A percentile compares a stretch with the other conserved stretches of the same genome.
These are phyloP conservation scores for Ageneiosus marmoratus DNA, from an alignment of 2,113 vertebrate species.

Conservation along the genomic window DNA sequence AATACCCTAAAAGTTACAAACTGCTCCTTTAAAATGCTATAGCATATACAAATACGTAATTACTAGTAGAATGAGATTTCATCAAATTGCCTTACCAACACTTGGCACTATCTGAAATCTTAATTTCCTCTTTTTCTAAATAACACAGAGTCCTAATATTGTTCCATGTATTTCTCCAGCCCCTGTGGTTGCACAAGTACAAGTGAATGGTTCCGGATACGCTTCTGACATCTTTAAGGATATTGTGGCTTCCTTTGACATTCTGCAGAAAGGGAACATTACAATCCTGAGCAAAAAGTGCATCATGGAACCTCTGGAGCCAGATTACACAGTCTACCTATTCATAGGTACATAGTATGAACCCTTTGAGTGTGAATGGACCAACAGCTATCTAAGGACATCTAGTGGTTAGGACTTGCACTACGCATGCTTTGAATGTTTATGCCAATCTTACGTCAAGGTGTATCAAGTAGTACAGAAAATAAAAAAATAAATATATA, in stretches of 20 bases:
- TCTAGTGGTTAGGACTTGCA: slow-evolving; percentile 43
- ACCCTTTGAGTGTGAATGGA: no score
- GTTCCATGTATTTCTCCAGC: slow-evolving; percentile 62
- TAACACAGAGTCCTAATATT: not conserved
- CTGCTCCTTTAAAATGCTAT: not conserved
- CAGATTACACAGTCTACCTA: slow-evolving; percentile 59
- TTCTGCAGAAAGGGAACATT: slow-evolving; percentile 81
- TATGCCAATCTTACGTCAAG: not conserved
- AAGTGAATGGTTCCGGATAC: slow-evolving; percentile 78
- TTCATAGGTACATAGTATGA: slow-evolving; percentile 68
- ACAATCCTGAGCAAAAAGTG: slow-evolving; percentile 81
- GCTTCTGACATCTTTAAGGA: slow-evolving; percentile 81
- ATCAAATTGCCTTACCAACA: not conserved
- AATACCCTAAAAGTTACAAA: not conserved
- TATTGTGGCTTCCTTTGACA: slow-evolving; percentile 76
- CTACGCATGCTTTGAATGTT: not conserved
- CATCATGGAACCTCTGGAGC: slow-evolving; percentile 71
- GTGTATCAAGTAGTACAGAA: not conserved
- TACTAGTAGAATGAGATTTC: not conserved
- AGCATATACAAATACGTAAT: not conserved
- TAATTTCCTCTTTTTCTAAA: not conserved
- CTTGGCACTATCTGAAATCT: not conserved
- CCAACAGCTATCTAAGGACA: slow-evolving; percentile 37
- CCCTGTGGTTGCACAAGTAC: slow-evolving; percentile 67
- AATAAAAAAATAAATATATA: not conserved